Base-by-base conservation (phyloP, 2,113 vertebrate species). In the Verasper variegatus region DNA sequence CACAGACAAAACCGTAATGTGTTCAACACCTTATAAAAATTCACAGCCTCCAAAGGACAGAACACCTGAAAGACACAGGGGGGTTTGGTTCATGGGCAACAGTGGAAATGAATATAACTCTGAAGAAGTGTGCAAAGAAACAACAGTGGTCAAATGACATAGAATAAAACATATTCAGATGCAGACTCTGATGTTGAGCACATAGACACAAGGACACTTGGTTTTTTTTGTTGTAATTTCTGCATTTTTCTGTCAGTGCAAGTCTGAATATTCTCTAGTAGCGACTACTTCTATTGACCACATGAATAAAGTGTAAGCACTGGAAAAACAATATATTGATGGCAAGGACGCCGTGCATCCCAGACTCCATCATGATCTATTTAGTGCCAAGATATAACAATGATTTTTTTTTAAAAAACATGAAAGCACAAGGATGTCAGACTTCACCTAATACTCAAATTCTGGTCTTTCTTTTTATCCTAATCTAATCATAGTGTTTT, bases 201-300 rank as follows among this genome's bases (percentile, higher is more conserved):
- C 77, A 83, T 42, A 67, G 74, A 91, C 80, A 93, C 88, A 93
- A 94, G 92, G 92, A 92, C 92, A 94, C 93, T 93, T 93, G 17
- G 79, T 80, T 78, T 93, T 80, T 81, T 81, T 87, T 82, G 78
- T 49, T 74, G 55, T 65, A 80, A 82, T 81, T 76, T 65, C 68
- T 90, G 64, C 65, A 54, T 9, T 82, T 83, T 81, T 78, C 54
- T 80, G 68, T 78, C 42, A 47, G 47, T 61, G 40, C 64, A 49
- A 51, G 52, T 49, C 35, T 76, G 45, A 72, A 72, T 75, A 68
- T 72, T 59, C 6, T 74, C 23, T 75, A 74, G 18, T 31, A 49
- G 77, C 35, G 49, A 74, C 68, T 81, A 78, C 31, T 72, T 70
- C 69, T 71, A 73, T 47, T 67, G 45, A 71, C 61, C 62, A 78